Conservation (phyloP, 2,113 vertebrate genomes). For the Myxocyprinus asiaticus region DNA sequence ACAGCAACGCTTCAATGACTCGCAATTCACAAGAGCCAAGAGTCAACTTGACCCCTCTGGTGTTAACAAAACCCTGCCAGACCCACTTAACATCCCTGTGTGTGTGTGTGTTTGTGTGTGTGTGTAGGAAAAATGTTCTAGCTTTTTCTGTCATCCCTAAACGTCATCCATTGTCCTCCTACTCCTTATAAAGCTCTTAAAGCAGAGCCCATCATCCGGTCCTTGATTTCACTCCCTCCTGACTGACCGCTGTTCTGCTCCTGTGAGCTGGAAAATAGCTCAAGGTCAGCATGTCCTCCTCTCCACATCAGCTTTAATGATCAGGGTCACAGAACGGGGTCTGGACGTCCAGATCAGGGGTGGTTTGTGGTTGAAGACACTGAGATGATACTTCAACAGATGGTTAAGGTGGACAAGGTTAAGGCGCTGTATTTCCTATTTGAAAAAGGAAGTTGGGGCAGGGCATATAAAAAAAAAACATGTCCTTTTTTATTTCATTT, state of each 20-base stretch:
- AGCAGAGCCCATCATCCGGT: not conserved
- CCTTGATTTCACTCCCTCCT: too few relatives aligned
- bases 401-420: too few relatives aligned
- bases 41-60: slow-evolving; percentile 1
- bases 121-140: not conserved
- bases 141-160: not conserved
- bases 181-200: not conserved
- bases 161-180: not conserved
- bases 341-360: not conserved
- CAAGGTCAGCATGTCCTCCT: slow-evolving; percentile 26
- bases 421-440: too few relatives aligned
- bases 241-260: not conserved
- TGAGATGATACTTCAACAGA: not conserved
- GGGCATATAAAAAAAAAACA: too few relatives aligned
- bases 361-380: not conserved
- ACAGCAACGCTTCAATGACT: not conserved
- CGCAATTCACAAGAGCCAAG: slow-evolving; percentile 14
- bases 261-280: slow-evolving; percentile 21
- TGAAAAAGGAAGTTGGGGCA: too few relatives aligned
- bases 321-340: not conserved
- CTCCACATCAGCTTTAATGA: too few relatives aligned
- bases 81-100: not conserved
- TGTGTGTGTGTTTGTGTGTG: not conserved
- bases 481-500: too few relatives aligned
- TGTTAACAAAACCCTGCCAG: not conserved